Evolutionary conservation across 2,888 invertebrate species (phyloP).

Genomic region (Pollenia griseotomentosa): DNA sequence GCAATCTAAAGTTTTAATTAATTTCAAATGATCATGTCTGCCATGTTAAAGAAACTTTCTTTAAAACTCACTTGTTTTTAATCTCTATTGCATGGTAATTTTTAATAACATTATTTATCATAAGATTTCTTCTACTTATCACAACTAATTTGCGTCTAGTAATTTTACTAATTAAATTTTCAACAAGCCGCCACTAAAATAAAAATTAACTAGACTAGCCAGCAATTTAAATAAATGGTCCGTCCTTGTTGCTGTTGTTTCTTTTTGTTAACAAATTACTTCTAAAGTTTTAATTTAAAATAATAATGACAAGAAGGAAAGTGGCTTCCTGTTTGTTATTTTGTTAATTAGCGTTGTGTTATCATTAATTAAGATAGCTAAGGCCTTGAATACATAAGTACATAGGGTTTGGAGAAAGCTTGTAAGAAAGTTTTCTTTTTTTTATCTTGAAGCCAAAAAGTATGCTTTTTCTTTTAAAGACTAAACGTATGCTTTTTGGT

Average conservation of each 20-base stretch:
- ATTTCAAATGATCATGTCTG: no score
- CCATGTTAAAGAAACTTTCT: no score
- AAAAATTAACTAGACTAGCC: conserved; percentile 13
- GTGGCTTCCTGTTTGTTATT: background rate
- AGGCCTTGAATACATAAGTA: background rate
- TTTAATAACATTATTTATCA: background rate
- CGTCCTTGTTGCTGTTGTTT: background rate
- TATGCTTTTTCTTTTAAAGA: background rate
- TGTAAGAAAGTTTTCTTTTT: background rate
- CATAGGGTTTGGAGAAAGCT: background rate
- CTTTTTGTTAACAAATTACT: conserved; percentile 27
- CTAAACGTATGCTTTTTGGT: conserved; percentile 11
- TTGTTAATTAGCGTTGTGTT: conserved; percentile 39
- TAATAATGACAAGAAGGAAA: conserved; percentile 38
- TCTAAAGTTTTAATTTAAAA: conserved; percentile 60
- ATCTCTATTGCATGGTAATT: background rate
- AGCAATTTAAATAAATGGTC: background rate
- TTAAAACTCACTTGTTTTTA: no score
- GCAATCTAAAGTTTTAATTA: no score
- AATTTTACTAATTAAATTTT: conserved; percentile 46
- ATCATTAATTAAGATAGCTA: conserved; percentile 12
- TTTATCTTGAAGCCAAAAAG: background rate
- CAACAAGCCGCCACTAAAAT: background rate
- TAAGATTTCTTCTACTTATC: background rate
- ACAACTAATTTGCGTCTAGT: conserved; percentile 25